A percentile compares a stretch with the other conserved stretches of the same genome.
Evolutionary conservation across 2,113 vertebrate species (phyloP).

Genomic region (Notarius quadriscutis): DNA sequence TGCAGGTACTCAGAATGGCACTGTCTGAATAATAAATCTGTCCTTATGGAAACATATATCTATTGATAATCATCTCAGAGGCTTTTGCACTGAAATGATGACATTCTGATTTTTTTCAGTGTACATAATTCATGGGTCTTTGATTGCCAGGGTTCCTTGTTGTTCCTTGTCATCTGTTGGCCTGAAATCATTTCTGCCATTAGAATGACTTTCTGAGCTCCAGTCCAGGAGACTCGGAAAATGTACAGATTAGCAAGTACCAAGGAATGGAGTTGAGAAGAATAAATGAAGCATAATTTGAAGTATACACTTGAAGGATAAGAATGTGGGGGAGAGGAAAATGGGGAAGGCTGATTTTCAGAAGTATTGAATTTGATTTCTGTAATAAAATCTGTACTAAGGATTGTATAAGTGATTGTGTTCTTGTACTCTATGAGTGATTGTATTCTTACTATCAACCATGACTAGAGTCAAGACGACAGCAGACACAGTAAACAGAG

Average conservation of each 20-base stretch:
- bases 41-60: not conserved
- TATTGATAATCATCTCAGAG: not conserved
- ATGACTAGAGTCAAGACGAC: too few species aligned
- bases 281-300: too few species aligned
- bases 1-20: slow-evolving; percentile 3
- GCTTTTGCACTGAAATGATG: not conserved
- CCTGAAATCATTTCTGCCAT: not conserved
- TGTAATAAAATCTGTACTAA: not conserved
- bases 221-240: not conserved
- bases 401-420: too few species aligned
- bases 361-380: not conserved
- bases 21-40: not conserved
- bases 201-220: not conserved
- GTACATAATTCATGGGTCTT: not conserved
- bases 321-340: too few species aligned
- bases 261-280: not conserved
- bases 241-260: not conserved
- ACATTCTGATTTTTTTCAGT: not conserved
- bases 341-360: not conserved
- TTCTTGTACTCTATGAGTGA: too few species aligned
- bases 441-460: too few species aligned
- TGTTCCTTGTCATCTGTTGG: not conserved
- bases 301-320: not conserved
- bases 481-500: too few species aligned
- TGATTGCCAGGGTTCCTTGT: slow-evolving; percentile 4